phyloP scores from a whole-genome alignment of 53 echinoderm and acorn worm genomes.

The Hippasteria phrygiana region DNA sequence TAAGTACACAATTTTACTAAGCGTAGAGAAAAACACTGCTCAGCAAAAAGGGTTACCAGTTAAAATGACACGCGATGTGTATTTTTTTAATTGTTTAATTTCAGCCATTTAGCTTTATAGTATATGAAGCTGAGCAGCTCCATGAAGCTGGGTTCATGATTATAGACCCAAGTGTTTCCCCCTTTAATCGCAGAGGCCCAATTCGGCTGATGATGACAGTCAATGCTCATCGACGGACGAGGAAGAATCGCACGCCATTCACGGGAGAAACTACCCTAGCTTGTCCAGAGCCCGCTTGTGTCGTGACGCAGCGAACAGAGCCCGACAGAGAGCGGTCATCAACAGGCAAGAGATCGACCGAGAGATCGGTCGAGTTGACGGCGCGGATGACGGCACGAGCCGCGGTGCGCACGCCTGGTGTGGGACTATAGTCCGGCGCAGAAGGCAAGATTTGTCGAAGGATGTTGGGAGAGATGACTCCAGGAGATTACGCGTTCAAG shows the following conservation, averaged over 20 bases:
- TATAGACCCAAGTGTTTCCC: not conserved
- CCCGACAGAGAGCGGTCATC: not conserved
- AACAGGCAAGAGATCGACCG: not conserved
- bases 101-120: too few relatives aligned
- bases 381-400: not conserved
- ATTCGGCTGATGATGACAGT: conserved; percentile 26
- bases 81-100: too few relatives aligned
- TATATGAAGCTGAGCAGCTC: too few relatives aligned
- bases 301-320: not conserved
- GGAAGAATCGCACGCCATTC: not conserved
- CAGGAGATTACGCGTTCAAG: not conserved
- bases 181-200: conserved; percentile 8
- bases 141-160: not conserved
- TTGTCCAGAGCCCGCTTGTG: not conserved
- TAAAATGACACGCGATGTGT: too few relatives aligned
- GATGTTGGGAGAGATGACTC: not conserved
- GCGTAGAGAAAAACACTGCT: too few relatives aligned
- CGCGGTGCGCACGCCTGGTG: not conserved
- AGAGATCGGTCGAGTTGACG: not conserved
- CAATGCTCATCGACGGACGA: conserved; percentile 17
- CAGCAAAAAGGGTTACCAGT: too few relatives aligned
- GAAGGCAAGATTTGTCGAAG: not conserved
- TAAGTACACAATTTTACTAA: too few relatives aligned
- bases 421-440: not conserved
- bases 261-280: not conserved